Base-by-base conservation (phyloP, 2,797 vertebrate genomes). In the Enteromius thamalakanensis region DNA sequence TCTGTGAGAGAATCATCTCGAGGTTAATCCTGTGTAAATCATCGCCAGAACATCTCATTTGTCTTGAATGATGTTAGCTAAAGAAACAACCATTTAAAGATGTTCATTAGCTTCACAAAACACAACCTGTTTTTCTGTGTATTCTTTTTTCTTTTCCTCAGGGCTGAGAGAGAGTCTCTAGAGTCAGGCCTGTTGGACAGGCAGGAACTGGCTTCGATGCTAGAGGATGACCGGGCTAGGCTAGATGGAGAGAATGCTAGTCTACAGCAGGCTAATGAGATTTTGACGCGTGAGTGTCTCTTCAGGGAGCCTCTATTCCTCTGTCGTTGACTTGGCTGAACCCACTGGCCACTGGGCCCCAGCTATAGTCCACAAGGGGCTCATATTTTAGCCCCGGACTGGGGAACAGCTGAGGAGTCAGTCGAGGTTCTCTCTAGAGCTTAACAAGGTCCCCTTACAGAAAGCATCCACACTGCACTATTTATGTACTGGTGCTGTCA, bases 201-300 rank as follows among this genome's bases (percentile, higher is more conserved):
- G 83, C 96, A 95, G 76, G 91, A 95, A 89, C 87, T 93, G 74
- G 90, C 84, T 7, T 87, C 81, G 0, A 94, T 92, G 76, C 94
- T 96, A 84, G 94, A 95, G 91, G 88, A 85, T 0, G 89, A 93
- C 86, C 87, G 81, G 78, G 86, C 90, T 80, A 93, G 94, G 89
- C 89, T 94, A 37, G 94, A 94, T 85, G 92, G 86, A 79, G 95
- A 96, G 88, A 92, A 90, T 76, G 85, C 85, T 82, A 85, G 89
- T 11, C 60, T 95, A 40, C 89, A 88, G 23, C 89, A 90, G 32
- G 87, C 94, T 85, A 94, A 90, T 83, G 93, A 96, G 91, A 89
- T 91, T 81, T 93, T 96, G 87, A 96, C 93, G 92, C 94, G 97
- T 97, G 92, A 91, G 94, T 94, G 87, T 88, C 51, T 89, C 87